Conservation (phyloP, 2,797 vertebrate species). For the Carcharodon carcharias region DNA sequence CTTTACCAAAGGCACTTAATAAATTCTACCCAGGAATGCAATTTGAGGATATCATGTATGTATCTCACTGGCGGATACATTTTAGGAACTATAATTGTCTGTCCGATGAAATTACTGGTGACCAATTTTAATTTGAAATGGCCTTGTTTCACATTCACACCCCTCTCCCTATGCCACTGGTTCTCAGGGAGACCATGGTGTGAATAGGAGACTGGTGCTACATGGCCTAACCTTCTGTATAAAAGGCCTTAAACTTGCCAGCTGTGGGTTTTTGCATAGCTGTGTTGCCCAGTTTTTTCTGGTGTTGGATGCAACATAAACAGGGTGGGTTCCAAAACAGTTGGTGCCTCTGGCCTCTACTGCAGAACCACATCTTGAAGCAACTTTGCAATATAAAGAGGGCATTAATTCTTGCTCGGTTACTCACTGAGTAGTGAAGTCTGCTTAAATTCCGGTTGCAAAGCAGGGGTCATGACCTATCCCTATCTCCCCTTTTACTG, state of each 20-base stretch:
- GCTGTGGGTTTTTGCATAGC: background rate
- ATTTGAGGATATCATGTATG: background rate
- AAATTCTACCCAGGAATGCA: background rate
- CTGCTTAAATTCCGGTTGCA: background rate
- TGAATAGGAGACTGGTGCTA: background rate
- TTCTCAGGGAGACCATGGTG: background rate
- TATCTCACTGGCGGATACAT: background rate
- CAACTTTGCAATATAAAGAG: background rate
- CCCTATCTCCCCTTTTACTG: background rate
- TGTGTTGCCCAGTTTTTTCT: background rate
- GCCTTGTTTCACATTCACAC: background rate
- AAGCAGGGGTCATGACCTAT: background rate
- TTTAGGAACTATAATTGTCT: background rate
- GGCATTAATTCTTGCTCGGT: background rate
- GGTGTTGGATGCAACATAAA: background rate
- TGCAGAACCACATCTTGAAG: background rate
- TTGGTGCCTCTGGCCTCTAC: background rate
- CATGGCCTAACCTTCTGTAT: background rate
- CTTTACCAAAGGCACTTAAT: background rate
- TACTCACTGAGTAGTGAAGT: background rate
- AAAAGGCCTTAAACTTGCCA: background rate
- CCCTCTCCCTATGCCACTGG: background rate
- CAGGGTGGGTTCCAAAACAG: background rate
- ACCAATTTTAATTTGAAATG: background rate
- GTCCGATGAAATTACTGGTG: background rate